Conservation (phyloP, 2,888 invertebrate species). For the Drosophila algonquin region DNA sequence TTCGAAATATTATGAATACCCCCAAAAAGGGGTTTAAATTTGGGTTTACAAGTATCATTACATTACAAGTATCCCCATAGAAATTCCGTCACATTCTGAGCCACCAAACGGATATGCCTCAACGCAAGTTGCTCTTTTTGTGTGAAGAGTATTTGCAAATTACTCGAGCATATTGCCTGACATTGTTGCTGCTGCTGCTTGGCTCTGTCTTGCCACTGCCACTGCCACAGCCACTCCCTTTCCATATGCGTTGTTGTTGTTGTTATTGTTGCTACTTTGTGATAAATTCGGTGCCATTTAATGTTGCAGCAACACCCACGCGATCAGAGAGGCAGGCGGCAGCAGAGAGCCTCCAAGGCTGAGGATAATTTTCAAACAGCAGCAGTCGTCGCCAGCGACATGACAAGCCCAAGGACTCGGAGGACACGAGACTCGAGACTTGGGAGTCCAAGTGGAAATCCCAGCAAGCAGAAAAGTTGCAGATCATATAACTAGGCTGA, state of each 20-base stretch:
- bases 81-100: no score
- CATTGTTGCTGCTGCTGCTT: constrained; percentile 34
- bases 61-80: no score
- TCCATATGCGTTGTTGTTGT: constrained; percentile 15
- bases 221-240: neutral
- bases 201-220: constrained; percentile 2
- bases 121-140: constrained; percentile 4
- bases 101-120: neutral
- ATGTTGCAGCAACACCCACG: constrained; percentile 69
- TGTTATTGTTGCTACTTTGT: constrained; percentile 50
- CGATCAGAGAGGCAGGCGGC: constrained; percentile 44
- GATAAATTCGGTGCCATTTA: constrained; percentile 69
- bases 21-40: no score
- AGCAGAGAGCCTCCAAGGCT: neutral
- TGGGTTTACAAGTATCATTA: no score
- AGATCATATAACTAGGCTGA: constrained; percentile 47
- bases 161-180: constrained; percentile 48
- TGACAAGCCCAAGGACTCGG: constrained; percentile 8
- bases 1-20: no score
- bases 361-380: constrained; percentile 59
- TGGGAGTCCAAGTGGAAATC: constrained; percentile 37
- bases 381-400: constrained; percentile 19
- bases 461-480: constrained; percentile 33
- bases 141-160: constrained; percentile 43
- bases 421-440: no score